phyloP scores from a whole-genome alignment of 2,888 invertebrate genomes.

The Spisula subtruncata region DNA sequence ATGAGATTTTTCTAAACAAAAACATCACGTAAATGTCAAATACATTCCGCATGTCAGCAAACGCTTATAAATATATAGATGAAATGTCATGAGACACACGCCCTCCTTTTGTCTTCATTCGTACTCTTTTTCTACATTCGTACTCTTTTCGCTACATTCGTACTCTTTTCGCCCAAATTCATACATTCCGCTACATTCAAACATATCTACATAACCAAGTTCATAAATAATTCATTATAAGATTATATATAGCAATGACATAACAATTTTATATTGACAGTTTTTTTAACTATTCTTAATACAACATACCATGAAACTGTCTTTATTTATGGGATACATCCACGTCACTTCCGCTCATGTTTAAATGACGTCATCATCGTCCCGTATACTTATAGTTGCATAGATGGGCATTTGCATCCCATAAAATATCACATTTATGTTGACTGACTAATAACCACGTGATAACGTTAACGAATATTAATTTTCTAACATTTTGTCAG shows the following conservation, averaged over 20 bases:
- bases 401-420: conserved; percentile 46
- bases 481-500: conserved; percentile 22
- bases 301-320: not conserved
- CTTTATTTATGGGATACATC: not conserved
- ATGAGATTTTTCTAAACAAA: conserved; percentile 36
- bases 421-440: conserved; percentile 30
- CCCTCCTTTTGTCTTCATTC: conserved; percentile 31
- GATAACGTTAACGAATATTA: not conserved
- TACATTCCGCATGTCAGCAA: not conserved
- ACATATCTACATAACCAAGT: not conserved
- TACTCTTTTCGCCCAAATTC: not conserved
- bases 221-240: conserved; percentile 22
- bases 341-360: not conserved
- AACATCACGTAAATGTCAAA: not conserved
- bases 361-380: not conserved
- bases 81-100: conserved; percentile 46
- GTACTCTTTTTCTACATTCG: conserved; percentile 1
- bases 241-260: conserved; percentile 24
- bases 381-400: conserved; percentile 11
- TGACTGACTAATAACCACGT: conserved; percentile 5
- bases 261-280: not conserved
- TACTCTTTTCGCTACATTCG: not conserved
- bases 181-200: conserved; percentile 14
- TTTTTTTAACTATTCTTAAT: not conserved
- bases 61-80: conserved; percentile 23